A percentile compares a stretch with the other conserved stretches of the same genome.
Conservation (phyloP, 2,888 invertebrate species). For the Helleia helle region DNA sequence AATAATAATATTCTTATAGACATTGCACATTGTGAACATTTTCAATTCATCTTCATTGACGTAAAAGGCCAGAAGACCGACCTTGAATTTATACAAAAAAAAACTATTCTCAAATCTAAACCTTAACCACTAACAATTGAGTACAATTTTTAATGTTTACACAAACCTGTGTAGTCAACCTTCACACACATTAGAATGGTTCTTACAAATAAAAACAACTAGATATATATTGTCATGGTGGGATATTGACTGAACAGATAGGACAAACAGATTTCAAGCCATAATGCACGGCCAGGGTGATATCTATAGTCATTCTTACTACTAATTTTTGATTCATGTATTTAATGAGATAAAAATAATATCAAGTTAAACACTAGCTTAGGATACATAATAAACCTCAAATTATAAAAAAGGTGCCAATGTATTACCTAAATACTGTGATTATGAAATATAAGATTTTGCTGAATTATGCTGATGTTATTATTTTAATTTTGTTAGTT, state of each 20-base stretch:
- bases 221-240: slow-evolving; percentile 8
- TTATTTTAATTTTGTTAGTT: slow-evolving; percentile 43
- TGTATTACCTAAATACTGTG: slow-evolving; percentile 42
- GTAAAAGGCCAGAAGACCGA: background rate
- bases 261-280: background rate
- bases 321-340: background rate
- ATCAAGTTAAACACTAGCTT: slow-evolving; percentile 4
- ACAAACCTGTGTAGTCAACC: slow-evolving; percentile 27
- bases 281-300: background rate
- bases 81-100: slow-evolving; percentile 9
- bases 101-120: slow-evolving; percentile 16
- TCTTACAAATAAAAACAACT: slow-evolving; percentile 16
- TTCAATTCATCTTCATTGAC: slow-evolving; percentile 3
- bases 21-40: slow-evolving; percentile 5
- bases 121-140: slow-evolving; percentile 6
- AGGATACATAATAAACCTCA: slow-evolving; percentile 5
- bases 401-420: slow-evolving; percentile 44
- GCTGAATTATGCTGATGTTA: slow-evolving; percentile 31
- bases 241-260: background rate
- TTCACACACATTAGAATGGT: slow-evolving; percentile 33
- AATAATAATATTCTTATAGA: background rate
- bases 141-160: slow-evolving; percentile 1
- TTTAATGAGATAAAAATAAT: slow-evolving; percentile 1
- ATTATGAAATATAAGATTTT: slow-evolving; percentile 27
- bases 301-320: background rate